Percentiles rank a stretch among this genome's conserved stretches.
Evolutionary conservation across 2,113 vertebrate genomes (phyloP).

Genomic region (Oreochromis spilurus): DNA sequence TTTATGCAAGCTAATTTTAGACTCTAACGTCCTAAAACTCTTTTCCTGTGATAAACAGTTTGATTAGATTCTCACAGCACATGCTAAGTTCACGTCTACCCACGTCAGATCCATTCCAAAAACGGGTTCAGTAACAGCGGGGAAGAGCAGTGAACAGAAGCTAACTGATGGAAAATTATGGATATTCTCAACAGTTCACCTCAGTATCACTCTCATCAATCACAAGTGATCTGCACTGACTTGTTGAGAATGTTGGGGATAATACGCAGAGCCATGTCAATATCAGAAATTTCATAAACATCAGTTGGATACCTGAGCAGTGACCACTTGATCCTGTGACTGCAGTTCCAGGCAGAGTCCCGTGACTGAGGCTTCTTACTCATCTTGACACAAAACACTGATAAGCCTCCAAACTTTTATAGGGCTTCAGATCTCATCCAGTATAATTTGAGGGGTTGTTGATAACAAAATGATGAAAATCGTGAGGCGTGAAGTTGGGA

Average conservation of each 20-base stretch:
- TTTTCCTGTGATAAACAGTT: not conserved
- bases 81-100: not conserved
- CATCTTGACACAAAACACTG: not conserved
- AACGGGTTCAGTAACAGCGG: fast-evolving
- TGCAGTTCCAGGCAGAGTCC: not conserved
- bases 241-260: not conserved
- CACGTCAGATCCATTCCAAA: not conserved
- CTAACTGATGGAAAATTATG: not conserved
- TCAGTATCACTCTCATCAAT: not conserved
- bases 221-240: not conserved
- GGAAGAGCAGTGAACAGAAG: not conserved
- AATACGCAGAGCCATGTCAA: not conserved
- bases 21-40: not conserved
- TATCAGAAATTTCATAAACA: not conserved
- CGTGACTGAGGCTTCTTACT: not conserved
- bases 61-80: not conserved
- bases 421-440: not conserved
- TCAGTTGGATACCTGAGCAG: not conserved
- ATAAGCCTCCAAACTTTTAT: not conserved
- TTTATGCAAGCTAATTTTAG: not conserved
- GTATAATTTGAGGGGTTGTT: not conserved
- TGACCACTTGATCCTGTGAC: not conserved
- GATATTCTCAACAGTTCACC: not conserved
- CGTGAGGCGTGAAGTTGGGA: not conserved
- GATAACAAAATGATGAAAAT: not conserved